phyloP scores from a whole-genome alignment of 1,140 invertebrate species.

The Drosophila parvula region DNA sequence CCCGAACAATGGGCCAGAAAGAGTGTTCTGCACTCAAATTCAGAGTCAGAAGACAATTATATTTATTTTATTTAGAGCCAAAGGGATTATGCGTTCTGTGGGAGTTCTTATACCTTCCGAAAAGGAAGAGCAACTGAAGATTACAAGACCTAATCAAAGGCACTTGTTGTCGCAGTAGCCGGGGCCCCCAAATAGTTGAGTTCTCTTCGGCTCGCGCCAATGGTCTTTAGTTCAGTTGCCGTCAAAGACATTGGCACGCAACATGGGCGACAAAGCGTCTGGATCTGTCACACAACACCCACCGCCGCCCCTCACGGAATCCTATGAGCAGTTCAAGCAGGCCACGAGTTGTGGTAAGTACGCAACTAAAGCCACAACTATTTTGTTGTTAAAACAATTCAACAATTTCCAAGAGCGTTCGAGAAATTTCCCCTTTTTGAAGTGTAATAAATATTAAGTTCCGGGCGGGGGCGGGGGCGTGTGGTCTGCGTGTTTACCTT shows the following conservation, averaged over 20 bases:
- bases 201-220: slow-evolving; percentile 9
- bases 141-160: slow-evolving; percentile 46
- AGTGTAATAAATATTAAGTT: slow-evolving; percentile 64
- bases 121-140: slow-evolving; percentile 35
- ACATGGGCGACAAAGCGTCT: slow-evolving; percentile 74
- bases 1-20: slow-evolving; percentile 1
- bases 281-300: slow-evolving; percentile 29
- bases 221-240: slow-evolving; percentile 55
- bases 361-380: slow-evolving; percentile 54
- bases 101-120: not conserved
- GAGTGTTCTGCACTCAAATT: not conserved
- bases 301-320: slow-evolving; percentile 5
- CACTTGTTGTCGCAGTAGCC: slow-evolving; percentile 22
- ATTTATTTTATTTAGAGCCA: not conserved
- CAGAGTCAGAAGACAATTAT: not conserved
- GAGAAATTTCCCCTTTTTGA: slow-evolving; percentile 69
- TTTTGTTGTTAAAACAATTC: slow-evolving; percentile 63
- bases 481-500: slow-evolving; percentile 72
- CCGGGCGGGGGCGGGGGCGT: slow-evolving; percentile 3
- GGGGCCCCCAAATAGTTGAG: slow-evolving; percentile 1
- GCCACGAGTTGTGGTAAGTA: slow-evolving; percentile 73
- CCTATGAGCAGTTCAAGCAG: slow-evolving; percentile 33
- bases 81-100: not conserved
- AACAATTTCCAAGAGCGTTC: slow-evolving; percentile 47
- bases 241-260: slow-evolving; percentile 48